Base-by-base conservation (phyloP, 2,797 vertebrate genomes). In the Pelochelys cantorii region DNA sequence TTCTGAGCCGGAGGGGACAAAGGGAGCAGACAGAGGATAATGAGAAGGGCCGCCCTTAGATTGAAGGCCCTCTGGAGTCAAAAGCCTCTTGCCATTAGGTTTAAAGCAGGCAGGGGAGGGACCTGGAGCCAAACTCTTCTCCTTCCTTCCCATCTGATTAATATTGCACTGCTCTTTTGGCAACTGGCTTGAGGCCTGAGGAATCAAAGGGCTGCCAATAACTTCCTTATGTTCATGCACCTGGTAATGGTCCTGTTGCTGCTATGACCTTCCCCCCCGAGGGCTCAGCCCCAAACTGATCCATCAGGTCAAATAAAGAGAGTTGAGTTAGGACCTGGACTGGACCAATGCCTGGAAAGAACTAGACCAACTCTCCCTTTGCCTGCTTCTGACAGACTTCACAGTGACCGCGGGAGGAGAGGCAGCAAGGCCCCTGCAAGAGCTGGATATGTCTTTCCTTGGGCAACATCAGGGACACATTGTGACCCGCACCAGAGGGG, bases 161-260 rank as follows among this genome's bases (percentile, higher is more conserved):
- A 87, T 3, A 37, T 78, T 75, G 89, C 52, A n/a, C 52, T 71
- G 79, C 2, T 53, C 22, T 93, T 85, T 84, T 83, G 77, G 65
- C 34, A 55, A 82, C 79, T 74, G 56, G 3, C 0, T 48, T 65
- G 59, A 34, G 11, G 17, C 48, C 11, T n/a, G 23, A 91, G 52
- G 52, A 29, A 37, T 84, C 52, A 92, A 56, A 31, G 59, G 93
- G 81, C 78, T 90, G 65, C 62, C 62, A 55, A 59, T 56, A 79
- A 31, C 25, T 18, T 42, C 48, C 56, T 54, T 71, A 11, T 79
- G 84, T 85, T 55, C 25, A 71, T 18, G 42, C 53, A 54, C 88
- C 77, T 79, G 22, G 18, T 90, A 83, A 85, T 62, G 62, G 85
- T 78, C 77, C 87, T 91, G 22, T 87, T 92, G 79, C 14, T 60